Base-by-base conservation (phyloP, 2,888 invertebrate genomes). In the Xanthia icteritia region DNA sequence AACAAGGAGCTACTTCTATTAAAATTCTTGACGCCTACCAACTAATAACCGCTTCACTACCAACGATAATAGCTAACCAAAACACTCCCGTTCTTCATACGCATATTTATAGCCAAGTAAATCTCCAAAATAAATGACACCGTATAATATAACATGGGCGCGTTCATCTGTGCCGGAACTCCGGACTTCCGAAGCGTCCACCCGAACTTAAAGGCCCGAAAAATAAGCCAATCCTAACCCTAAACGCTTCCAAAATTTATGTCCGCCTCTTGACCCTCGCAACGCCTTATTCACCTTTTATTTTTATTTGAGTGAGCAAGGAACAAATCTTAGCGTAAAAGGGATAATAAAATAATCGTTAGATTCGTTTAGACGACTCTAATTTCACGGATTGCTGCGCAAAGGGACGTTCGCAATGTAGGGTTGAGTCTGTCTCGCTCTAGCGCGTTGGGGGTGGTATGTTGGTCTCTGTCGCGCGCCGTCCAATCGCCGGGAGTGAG, bases 311-410 rank as follows among this genome's bases (percentile, higher is more conserved):
- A 96, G 94, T 96, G 96, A 96, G 96, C 96, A 96, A 96, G 96
- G 94, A 96, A 96, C 96, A 96, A 96, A 96, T 96, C 96, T 96
- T 96, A 96, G 96, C 93, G 96, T 93, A 95, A 95, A 96, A 95
- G 94, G 96, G 95, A 96, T 96, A 96, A 96, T 96, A 96, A 96
- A 96, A 96, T 96, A 96, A 96, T 96, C 96, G 96, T 96, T 96
- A 96, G 95, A 96, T 96, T 96, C 96, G 96, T 96, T 96, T 96
- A 96, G 96, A 96, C 95, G 96, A 95, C 89, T 96, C 96, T 95
- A 96, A 96, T 96, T 96, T 96, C 96, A 96, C 95, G 96, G 95
- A 91, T 95, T 94, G 95, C 91, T 96, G 96, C 94, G 92, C 94
- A 95, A 96, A 96, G 96, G 96, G 96, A 94, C 93, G 92, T 88